phyloP scores from a whole-genome alignment of 2,113 vertebrate species.

The Trichechus manatus region DNA sequence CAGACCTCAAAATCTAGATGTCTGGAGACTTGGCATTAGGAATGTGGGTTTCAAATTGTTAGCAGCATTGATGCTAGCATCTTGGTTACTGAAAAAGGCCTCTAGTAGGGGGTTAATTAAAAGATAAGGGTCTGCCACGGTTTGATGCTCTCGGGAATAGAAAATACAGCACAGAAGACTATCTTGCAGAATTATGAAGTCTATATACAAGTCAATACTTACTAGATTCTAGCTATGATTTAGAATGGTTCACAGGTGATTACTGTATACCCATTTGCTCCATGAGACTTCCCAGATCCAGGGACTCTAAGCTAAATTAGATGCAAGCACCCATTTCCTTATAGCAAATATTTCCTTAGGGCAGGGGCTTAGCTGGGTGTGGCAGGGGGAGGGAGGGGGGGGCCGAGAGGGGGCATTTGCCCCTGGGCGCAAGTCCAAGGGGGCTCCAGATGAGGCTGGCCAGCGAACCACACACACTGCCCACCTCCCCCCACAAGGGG shows the following conservation, averaged over 20 bases:
- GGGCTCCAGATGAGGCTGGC: no score
- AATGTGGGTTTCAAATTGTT: conserved; percentile 26
- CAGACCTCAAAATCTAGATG: conserved; percentile 17
- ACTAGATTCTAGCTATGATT: not conserved
- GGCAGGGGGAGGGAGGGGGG: no score
- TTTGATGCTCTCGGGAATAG: not conserved
- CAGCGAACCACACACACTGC: no score
- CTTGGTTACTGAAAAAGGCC: conserved; percentile 18
- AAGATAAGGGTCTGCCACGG: conserved; percentile 2
- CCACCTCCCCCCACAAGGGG: no score
- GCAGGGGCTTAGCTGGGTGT: not conserved
- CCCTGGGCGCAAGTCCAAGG: no score
- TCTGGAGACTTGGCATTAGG: conserved; percentile 1
- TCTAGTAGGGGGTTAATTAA: not conserved
- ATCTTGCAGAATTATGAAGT: not conserved
- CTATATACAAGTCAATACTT: not conserved
- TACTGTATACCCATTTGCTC: conserved; percentile 29
- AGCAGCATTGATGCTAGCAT: not conserved
- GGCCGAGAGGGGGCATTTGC: no score
- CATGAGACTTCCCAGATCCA: not conserved
- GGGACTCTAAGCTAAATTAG: conserved; percentile 37
- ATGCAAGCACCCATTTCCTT: conserved; percentile 35
- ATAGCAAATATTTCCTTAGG: conserved; percentile 41
- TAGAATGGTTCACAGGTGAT: not conserved
- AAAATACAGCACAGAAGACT: not conserved